Base-by-base conservation (phyloP, 2,113 vertebrate genomes). In the Anarrhichthys ocellatus region DNA sequence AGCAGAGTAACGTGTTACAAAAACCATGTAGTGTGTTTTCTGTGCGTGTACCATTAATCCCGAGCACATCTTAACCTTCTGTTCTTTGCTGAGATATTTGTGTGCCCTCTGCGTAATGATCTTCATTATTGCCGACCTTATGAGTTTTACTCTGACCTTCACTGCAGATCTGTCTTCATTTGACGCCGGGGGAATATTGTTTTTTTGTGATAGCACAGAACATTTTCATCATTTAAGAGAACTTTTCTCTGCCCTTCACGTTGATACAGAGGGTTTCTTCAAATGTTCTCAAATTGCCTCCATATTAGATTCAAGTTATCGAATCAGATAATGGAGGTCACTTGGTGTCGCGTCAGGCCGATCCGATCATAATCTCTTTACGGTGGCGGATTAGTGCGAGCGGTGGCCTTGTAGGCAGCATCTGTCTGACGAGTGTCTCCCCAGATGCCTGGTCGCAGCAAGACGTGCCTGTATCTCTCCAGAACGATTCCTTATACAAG, bases 81-180 rank as follows among this genome's bases (percentile, higher is more conserved):
- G 76, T 69, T 84, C 76, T 82, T 77, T 50, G 3, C 61, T 69
- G 73, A 76, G 66, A 80, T 85, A 79, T 80, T 56, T 88, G 76
- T 84, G 71, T 65, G 73, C 75, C 75, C 87, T 82, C 80, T 77
- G 68, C 61, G 34, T 91, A 80, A 89, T 83, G 75, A 90, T 87
- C 87, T 58, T 81, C 81, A 77, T 88, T 78, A 88, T 52, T 46
- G 46, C 48, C 15, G 38, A 40, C 77, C 81, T 83, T 65, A 76
- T 17, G 18, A 75, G 83, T 85, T 90, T 92, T 29, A 34, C 81
- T 80, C 75, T 88, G 91, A 91, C 92, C 87, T 87, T 90, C 70
- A 80, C 66, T 38, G 52, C 44, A 42, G 71, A 80, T 87, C 78
- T 61, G 67, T 87, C 74, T 87, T 77, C 56, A 83, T 90, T 82